Base-by-base conservation (phyloP, 1,140 invertebrate species). In the Brachionus koreanus region DNA sequence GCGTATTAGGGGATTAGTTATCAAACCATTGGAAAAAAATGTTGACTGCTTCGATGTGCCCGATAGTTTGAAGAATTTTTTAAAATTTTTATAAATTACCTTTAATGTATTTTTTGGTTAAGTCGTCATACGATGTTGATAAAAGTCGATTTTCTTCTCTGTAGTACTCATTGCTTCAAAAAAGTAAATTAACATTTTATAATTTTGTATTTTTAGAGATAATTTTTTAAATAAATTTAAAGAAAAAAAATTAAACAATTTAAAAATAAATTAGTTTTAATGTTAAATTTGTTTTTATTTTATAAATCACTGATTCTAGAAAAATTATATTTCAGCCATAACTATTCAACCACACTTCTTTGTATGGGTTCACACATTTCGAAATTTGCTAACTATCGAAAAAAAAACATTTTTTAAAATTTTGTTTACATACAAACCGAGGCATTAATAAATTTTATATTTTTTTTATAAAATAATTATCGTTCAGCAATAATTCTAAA, bases 151-250 rank as follows among this genome's bases (percentile, higher is more conserved):
- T 63, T 46, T 87, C 86, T 13, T 84, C 69, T 57, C 57, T 76
- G 81, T 86, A 86, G 39, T 87, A 87, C 83, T 87, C 87, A 83
- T 87, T 86, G 23, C 87, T 87, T 35, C 25, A 81, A 10, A 49
- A 52, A 83, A 63, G 29, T 12, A 72, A 82, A 84, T 29, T 29
- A 2, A 49, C 37, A 74, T 12, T 46, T 43, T 46, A 25, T 74
- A 25, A 13, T 74, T 46, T 74, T 42, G 33, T 69, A 39, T 39
- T 37, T 57, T 57, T 57, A 16, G 2, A 2, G 4, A 16, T 16
- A 16, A n/a, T 57, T 16, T 16, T 16, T 16, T 16, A n/a, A n/a
- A n/a, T 57, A 16, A 12, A 10, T 46, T 46, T 12, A 12, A 12
- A 12, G n/a, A 2, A 46, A 46, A 46, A 46, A 46, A n/a, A n/a